Percentiles rank a stretch among this genome's conserved stretches.
Evolutionary conservation across 2,797 vertebrate species (phyloP).

Genomic region (Notoglanidium macrostoma): DNA sequence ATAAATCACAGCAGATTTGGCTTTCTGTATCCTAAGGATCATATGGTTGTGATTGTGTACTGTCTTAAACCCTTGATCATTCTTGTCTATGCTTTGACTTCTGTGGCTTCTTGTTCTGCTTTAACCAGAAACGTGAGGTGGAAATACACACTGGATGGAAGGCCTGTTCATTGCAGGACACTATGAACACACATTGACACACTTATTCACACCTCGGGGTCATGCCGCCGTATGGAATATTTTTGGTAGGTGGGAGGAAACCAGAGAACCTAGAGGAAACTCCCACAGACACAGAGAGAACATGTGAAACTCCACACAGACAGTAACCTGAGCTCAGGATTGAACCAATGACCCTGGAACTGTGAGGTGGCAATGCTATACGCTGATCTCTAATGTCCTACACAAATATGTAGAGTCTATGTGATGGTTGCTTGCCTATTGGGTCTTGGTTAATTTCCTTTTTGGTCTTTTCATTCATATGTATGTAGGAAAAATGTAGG

Average conservation of each 20-base stretch:
- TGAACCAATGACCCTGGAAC: background rate
- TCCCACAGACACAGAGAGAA: background rate
- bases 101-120: background rate
- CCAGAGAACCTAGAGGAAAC: background rate
- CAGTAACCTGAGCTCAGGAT: background rate
- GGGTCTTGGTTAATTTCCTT: background rate
- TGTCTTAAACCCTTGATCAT: slow-evolving; percentile 47
- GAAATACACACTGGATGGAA: background rate
- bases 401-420: slow-evolving; percentile 10
- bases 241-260: background rate
- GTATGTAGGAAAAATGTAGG: slow-evolving; percentile 25
- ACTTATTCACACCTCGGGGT: background rate
- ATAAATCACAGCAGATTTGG: background rate
- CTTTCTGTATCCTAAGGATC: slow-evolving; percentile 48
- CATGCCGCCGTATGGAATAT: background rate
- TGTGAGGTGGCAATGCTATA: background rate
- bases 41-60: slow-evolving; percentile 69
- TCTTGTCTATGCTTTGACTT: background rate
- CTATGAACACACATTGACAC: background rate
- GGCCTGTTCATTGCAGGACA: background rate
- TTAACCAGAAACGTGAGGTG: slow-evolving; percentile 1
- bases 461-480: slow-evolving; percentile 4
- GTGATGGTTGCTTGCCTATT: slow-evolving; percentile 4
- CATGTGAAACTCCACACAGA: background rate
- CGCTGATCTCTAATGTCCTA: background rate